Evolutionary conservation across 2,797 vertebrate genomes (phyloP), one percentile per base, ranked within the genome.

Genomic region (Vultur gryphus): DNA sequence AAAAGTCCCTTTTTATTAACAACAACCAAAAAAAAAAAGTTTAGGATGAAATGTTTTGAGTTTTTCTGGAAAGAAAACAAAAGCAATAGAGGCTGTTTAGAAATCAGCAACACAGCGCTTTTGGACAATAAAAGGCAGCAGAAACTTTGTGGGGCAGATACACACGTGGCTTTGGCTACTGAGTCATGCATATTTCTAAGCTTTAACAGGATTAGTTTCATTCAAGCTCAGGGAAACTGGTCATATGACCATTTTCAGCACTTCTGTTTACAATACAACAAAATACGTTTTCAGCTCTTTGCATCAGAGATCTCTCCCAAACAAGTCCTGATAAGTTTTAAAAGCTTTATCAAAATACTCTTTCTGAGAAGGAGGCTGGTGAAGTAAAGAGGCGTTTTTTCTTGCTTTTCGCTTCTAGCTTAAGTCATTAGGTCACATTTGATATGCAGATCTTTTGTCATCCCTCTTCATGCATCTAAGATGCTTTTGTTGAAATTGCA

Each of bases 161-260:
- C 0, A 4, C 61, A 13, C 15, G 3, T 81, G 86, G 83, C 76
- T 93, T 65, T 75, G 62, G 43, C 88, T 84, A 57, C 88, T 93
- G 94, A 95, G 85, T 97, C 94, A 93, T 86, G 93, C 88, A 91
- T 95, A 89, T 95, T 95, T 93, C 51, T 79, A 46, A 88, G 80
- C 92, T 94, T 95, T 93, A 88, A 39, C 24, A 69, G 94, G 90
- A 97, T 97, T 96, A 95, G 46, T 86, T 87, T 76, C 33, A 87
- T 96, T 92, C 61, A 78, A 31, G 80, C 70, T 92, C 26, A 26
- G 93, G 33, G 58, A 94, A 86, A 41, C 44, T 25, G 70, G 46
- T 87, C 90, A 24, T 82, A 31, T 61, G 80, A 84, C 46, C 24
- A 21, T 76, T 96, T 93, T 87, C 77, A 93, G 73, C 54, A 21